Evolutionary conservation across 92 coral and sea anemone species (phyloP).

Genomic region (Anthopleura xanthogrammica): DNA sequence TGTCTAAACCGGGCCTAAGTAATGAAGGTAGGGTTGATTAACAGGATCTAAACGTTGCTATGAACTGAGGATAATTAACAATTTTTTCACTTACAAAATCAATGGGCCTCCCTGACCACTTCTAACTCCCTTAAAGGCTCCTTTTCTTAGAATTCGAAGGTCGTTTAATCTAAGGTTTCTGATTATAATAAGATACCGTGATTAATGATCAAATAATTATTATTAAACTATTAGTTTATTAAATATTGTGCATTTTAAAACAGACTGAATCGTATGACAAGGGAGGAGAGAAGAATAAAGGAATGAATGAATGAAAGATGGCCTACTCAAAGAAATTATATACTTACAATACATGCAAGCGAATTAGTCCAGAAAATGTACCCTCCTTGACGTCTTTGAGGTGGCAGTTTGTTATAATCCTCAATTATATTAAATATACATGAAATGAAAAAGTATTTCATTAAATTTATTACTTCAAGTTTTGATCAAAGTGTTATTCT

Average conservation of each 20-base stretch:
- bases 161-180: not conserved
- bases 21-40: no score
- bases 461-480: no score
- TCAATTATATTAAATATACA: not conserved
- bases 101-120: not conserved
- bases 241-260: no score
- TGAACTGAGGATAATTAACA: not conserved
- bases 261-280: no score
- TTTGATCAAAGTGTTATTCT: no score
- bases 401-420: not conserved
- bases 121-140: not conserved
- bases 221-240: not conserved
- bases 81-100: not conserved
- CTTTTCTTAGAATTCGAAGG: not conserved
- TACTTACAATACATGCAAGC: not conserved
- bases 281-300: not conserved
- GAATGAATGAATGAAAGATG: not conserved
- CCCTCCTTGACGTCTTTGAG: not conserved
- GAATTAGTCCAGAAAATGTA: not conserved
- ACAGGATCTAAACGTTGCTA: not conserved
- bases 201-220: not conserved
- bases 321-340: not conserved
- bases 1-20: no score
- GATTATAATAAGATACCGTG: not conserved
- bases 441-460: not conserved